Evolutionary conservation across 2,888 invertebrate genomes (phyloP).

Genomic region (Yponomeuta plumbellus): DNA sequence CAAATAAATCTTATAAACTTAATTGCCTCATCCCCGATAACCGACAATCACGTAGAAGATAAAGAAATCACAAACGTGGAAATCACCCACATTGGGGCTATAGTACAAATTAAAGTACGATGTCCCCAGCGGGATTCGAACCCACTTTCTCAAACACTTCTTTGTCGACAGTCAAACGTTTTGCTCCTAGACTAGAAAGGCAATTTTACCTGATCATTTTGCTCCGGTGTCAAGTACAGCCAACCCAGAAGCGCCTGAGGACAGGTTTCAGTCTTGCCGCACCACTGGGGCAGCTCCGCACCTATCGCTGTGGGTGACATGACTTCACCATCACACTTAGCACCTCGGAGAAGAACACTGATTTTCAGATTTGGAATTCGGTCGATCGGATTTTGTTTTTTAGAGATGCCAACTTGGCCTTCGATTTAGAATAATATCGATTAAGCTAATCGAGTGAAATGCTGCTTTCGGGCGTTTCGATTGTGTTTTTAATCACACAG

Average conservation of each 20-base stretch:
- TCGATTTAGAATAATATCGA: not conserved
- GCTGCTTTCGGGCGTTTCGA: not conserved
- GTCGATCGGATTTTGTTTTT: slow-evolving; percentile 26
- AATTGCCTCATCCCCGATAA: too few relatives aligned
- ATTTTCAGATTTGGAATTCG: slow-evolving; percentile 17
- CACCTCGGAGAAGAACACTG: not conserved
- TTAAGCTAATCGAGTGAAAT: not conserved
- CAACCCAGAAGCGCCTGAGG: slow-evolving; percentile 63
- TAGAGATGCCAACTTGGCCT: slow-evolving; percentile 29
- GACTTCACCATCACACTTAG: slow-evolving; percentile 31
- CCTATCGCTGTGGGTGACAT: slow-evolving; percentile 68
- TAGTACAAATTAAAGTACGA: too few relatives aligned
- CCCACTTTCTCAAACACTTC: too few relatives aligned
- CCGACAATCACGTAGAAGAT: too few relatives aligned
- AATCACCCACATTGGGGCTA: too few relatives aligned
- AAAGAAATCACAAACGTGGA: too few relatives aligned
- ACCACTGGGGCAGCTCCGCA: slow-evolving; percentile 65
- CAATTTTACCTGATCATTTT: slow-evolving; percentile 61
- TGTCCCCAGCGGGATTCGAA: too few relatives aligned
- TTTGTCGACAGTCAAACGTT: too few relatives aligned
- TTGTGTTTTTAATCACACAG: slow-evolving; percentile 4
- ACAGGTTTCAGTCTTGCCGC: slow-evolving; percentile 57
- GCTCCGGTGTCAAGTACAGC: slow-evolving; percentile 62
- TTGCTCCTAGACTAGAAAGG: not conserved
- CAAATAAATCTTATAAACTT: too few relatives aligned